phyloP scores from a whole-genome alignment of 1,140 invertebrate species.

The Drosophila obscura region DNA sequence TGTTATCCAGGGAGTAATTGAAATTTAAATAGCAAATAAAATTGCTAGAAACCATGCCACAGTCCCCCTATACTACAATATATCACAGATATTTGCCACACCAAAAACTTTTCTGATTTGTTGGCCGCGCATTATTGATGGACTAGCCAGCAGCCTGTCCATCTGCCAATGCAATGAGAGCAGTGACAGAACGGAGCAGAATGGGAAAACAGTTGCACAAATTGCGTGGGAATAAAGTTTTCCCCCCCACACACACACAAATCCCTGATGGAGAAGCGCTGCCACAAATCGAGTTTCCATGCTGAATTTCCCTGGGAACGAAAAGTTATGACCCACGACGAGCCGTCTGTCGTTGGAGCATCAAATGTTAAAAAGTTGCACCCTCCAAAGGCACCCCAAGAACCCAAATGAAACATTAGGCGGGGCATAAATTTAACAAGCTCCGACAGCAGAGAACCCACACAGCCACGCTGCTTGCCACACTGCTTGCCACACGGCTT shows the following conservation, averaged over 20 bases:
- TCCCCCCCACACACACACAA: no score
- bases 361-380: conserved; percentile 56
- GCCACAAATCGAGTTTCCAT: conserved; percentile 50
- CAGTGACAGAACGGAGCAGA: no score
- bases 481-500: conserved; percentile 40
- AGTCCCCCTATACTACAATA: not conserved
- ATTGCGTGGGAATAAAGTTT: conserved; percentile 27
- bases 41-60: conserved; percentile 16
- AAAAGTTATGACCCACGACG: conserved; percentile 42
- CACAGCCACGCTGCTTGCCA: conserved; percentile 15
- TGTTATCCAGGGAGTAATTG: conserved; percentile 54
- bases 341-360: conserved; percentile 42
- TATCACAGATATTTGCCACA: conserved; percentile 4
- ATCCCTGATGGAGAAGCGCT: no score
- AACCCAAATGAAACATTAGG: conserved; percentile 52
- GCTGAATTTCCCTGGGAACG: not conserved
- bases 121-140: conserved; percentile 44
- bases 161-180: conserved; percentile 24
- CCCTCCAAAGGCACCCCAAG: conserved; percentile 12
- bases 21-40: conserved; percentile 78
- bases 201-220: conserved; percentile 17
- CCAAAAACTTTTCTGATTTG: conserved; percentile 52
- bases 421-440: conserved; percentile 71
- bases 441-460: conserved; percentile 34
- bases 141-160: conserved; percentile 19